A percentile compares a stretch with the other conserved stretches of the same genome.
These are phyloP conservation scores for Tinea pellionella DNA, from an alignment of 2,888 invertebrate species.

Conservation along the genomic window DNA sequence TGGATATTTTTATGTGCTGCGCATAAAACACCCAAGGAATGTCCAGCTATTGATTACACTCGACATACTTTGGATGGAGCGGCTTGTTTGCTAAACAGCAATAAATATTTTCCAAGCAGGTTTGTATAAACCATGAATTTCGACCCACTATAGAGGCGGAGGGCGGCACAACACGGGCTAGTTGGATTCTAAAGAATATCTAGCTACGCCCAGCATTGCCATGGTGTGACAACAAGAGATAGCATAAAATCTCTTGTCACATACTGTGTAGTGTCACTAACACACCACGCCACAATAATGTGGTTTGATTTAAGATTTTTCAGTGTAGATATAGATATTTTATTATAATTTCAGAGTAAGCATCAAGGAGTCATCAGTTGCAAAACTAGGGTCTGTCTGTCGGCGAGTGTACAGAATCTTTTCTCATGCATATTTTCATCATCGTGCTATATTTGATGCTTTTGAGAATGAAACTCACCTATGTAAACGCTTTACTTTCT, in stretches of 20 bases:
- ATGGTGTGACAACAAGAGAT: too few species aligned
- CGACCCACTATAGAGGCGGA: too few species aligned
- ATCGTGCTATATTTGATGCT: constrained; percentile 95
- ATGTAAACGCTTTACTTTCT: constrained; percentile 95
- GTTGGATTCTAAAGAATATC: too few species aligned
- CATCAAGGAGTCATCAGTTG: constrained; percentile 98
- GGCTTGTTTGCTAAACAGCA: constrained; percentile 97
- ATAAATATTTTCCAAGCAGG: constrained; percentile 99
- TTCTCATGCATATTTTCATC: constrained; percentile 99
- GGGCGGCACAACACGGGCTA: too few species aligned
- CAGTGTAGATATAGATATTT: not conserved
- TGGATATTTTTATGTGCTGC: constrained; percentile 99
- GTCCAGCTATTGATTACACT: constrained; percentile 99
- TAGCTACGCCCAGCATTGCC: too few species aligned
- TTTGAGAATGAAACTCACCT: constrained; percentile 97
- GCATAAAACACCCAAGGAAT: constrained; percentile 99
- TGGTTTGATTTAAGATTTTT: too few species aligned
- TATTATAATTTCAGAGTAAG: constrained; percentile 80
- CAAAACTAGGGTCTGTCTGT: constrained; percentile 98
- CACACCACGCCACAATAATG: too few species aligned
- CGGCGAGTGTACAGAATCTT: constrained; percentile 98
- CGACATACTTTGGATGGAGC: constrained; percentile 99
- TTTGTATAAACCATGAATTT: constrained; percentile 44
- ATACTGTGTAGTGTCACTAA: too few species aligned
- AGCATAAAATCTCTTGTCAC: too few species aligned